Base-by-base conservation (phyloP, 2,888 invertebrate species). In the Odontomyia ornata region DNA sequence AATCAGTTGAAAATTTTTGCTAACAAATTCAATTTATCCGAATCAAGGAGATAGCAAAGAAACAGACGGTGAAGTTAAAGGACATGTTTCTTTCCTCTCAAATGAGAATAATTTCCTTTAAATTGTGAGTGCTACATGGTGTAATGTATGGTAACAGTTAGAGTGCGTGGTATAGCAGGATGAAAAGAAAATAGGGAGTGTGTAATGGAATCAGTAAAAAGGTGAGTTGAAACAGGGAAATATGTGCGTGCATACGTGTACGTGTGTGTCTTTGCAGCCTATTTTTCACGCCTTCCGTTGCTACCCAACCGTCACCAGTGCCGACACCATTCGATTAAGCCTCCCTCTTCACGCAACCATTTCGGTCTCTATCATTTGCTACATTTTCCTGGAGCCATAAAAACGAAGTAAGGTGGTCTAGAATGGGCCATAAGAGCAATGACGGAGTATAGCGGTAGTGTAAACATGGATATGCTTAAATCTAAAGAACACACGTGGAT, bases 11-110 rank as follows among this genome's bases (percentile, higher is more conserved):
- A 57, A 73, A 73, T 60, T 73, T 73, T 73, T 43, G 73, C 25
- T 73, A 73, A 73, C 73, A 73, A 73, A 73, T 73, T 73, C 73
- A 73, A 73, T 73, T 60, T 73, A 60, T 73, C 36, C 73, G 73
- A 73, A 73, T 73, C 69, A 69, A 47, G 47, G 25, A 69, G 36
- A 28, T 28, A 52, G 25, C 25, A 47, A 47, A 46, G 47, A 15
- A 46, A 46, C 46, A 46, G 9, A 69, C 47, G 69, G 46, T 13
- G 46, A 67, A 69, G 69, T 25, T 69, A 72, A 56, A 56, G 43
- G 36, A 57, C 57, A 21, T 60, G 73, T 73, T 43, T 27, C 30
- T 11, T 36, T 57, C 73, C 60, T 73, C 69, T 43, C 30, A 36
- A 73, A 73, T 73, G 73, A 30, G 73, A 73, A 73, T 73, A 73